phyloP scores from a whole-genome alignment of 2,797 vertebrate species.

The Pipistrellus pygmaeus region DNA sequence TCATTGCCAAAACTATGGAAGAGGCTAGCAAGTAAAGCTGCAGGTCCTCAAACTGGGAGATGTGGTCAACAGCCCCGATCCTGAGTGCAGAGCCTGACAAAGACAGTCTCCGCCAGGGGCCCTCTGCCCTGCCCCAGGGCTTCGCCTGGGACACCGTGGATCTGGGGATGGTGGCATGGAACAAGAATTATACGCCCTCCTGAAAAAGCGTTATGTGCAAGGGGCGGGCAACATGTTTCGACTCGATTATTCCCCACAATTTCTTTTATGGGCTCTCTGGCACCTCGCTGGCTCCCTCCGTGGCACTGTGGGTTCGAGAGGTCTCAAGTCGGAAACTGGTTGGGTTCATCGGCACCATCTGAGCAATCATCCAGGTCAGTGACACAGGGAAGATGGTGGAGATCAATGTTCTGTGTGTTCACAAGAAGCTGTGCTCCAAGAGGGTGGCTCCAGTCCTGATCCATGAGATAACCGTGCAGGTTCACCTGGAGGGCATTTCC shows the following conservation, averaged over 20 bases:
- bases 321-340: conserved; percentile 97
- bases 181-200: neutral
- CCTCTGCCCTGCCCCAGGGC: too few species aligned
- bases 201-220: neutral
- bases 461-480: conserved; percentile 96
- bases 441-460: conserved; percentile 97
- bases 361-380: conserved; percentile 95
- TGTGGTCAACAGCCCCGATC: too few species aligned
- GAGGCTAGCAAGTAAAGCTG: conserved; percentile 98
- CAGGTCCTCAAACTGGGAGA: conserved; percentile 95
- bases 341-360: conserved; percentile 98
- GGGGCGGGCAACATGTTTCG: neutral
- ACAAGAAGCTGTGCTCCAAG: conserved; percentile 98
- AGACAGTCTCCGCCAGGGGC: neutral
- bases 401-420: conserved; percentile 98
- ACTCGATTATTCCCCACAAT: neutral
- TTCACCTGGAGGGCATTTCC: conserved; percentile 97
- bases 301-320: conserved; percentile 97
- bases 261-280: conserved; percentile 91
- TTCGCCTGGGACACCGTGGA: neutral
- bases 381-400: conserved; percentile 97
- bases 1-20: conserved; percentile 98
- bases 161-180: neutral
- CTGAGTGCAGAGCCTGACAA: too few species aligned
- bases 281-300: conserved; percentile 97